Evolutionary conservation across 2,113 vertebrate species (phyloP).

Genomic region (Tylochromis polylepis): DNA sequence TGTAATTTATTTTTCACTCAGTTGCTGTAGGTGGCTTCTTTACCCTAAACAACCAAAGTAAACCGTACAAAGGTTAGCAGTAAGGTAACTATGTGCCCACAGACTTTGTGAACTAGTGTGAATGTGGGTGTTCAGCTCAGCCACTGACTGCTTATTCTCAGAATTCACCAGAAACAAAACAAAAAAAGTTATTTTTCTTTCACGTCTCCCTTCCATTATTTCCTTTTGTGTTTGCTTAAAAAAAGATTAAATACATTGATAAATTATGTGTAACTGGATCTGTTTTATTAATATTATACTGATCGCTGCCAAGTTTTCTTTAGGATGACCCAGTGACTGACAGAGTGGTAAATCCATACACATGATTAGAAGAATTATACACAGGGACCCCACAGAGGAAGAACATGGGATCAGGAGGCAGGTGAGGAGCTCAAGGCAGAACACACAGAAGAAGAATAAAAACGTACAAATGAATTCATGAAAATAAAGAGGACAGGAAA

Average conservation of each 20-base stretch:
- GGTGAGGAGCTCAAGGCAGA: neutral
- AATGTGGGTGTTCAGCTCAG: neutral
- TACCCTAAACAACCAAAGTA: neutral
- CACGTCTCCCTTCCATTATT: neutral
- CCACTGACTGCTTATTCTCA: neutral
- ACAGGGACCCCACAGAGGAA: neutral
- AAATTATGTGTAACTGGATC: neutral
- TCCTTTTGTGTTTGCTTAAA: rapidly evolving
- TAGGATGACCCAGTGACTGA: neutral
- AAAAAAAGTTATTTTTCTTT: neutral
- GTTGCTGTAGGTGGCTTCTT: neutral
- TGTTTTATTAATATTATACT: neutral
- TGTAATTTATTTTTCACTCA: neutral
- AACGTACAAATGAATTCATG: neutral
- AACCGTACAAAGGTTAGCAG: neutral
- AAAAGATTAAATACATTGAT: neutral
- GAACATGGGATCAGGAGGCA: neutral
- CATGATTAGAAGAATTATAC: neutral
- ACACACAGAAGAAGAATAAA: neutral
- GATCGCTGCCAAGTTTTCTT: neutral
- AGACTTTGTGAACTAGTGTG: neutral
- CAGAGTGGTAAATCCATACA: neutral
- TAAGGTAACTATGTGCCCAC: neutral
- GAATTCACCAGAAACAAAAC: neutral
- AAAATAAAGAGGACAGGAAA: neutral